These are phyloP conservation scores for Stegophylla sp. DNA, from an alignment of 2,888 invertebrate genomes.

Conservation along the genomic window DNA sequence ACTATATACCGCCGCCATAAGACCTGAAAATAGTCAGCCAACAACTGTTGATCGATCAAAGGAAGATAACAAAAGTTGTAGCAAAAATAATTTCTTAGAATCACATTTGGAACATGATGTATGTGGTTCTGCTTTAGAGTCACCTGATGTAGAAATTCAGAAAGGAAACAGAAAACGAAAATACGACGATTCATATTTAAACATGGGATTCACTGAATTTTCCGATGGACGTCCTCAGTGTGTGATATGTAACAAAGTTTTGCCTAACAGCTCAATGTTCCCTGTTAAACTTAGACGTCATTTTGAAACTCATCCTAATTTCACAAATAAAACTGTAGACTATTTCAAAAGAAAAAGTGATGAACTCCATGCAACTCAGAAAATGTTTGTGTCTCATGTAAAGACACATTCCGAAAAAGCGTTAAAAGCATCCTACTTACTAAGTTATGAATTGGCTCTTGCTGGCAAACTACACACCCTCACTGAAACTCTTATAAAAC, in stretches of 20 bases:
- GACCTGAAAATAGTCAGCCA: slow-evolving; percentile 20
- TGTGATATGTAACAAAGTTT: background rate
- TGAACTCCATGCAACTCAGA: slow-evolving; percentile 55
- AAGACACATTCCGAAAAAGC: slow-evolving; percentile 17
- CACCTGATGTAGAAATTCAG: slow-evolving; percentile 4
- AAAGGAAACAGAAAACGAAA: slow-evolving; percentile 35
- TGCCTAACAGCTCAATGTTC: slow-evolving; percentile 57
- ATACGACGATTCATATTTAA: slow-evolving; percentile 38
- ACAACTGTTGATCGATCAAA: slow-evolving; percentile 11
- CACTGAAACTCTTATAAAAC: slow-evolving; percentile 62
- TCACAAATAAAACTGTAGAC: slow-evolving; percentile 57
- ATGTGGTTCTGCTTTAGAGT: background rate
- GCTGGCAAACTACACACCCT: slow-evolving; percentile 62
- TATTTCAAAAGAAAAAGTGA: slow-evolving; percentile 41
- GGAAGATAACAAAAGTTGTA: slow-evolving; percentile 1
- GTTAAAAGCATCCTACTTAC: slow-evolving; percentile 54
- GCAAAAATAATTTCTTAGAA: background rate
- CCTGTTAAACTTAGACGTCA: slow-evolving; percentile 60
- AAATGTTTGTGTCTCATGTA: slow-evolving; percentile 27
- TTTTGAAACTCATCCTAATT: slow-evolving; percentile 60
- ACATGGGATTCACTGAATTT: slow-evolving; percentile 24
- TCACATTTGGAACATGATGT: background rate
- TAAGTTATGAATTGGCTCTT: slow-evolving; percentile 61
- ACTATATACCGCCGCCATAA: too few species aligned
- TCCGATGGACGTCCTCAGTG: slow-evolving; percentile 46